Evolutionary conservation across 2,113 vertebrate genomes (phyloP).

Genomic region (Acrocephalus arundinaceus): DNA sequence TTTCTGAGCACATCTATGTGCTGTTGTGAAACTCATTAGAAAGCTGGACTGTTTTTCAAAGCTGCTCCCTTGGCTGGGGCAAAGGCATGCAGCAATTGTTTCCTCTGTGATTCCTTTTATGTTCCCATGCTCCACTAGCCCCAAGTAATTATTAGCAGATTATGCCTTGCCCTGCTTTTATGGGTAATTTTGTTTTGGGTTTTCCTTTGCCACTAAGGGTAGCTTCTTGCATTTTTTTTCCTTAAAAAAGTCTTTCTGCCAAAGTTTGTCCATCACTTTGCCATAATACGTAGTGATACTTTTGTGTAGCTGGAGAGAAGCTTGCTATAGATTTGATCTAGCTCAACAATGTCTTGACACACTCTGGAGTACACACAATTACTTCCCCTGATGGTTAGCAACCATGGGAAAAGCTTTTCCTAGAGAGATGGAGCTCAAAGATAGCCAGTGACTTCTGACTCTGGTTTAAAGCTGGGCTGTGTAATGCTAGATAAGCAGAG

Average conservation of each 20-base stretch:
- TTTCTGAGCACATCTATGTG: not conserved
- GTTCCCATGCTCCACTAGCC: not conserved
- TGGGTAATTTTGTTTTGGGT: not conserved
- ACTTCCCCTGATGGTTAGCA: conserved; percentile 50
- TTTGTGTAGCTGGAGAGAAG: not conserved
- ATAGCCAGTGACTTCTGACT: conserved; percentile 39
- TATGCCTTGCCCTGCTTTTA: not conserved
- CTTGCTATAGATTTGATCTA: not conserved
- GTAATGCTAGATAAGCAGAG: not conserved
- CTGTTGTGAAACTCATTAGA: conserved; percentile 33
- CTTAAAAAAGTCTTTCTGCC: not conserved
- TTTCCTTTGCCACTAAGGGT: not conserved
- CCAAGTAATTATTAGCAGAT: not conserved
- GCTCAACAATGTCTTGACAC: not conserved
- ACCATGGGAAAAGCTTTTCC: conserved; percentile 40
- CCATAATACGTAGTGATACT: not conserved
- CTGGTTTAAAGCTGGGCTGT: conserved; percentile 7
- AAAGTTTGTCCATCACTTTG: not conserved
- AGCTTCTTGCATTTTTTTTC: not conserved
- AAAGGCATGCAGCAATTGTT: not conserved
- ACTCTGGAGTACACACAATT: conserved; percentile 31
- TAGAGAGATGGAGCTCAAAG: conserved; percentile 41
- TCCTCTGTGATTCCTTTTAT: not conserved
- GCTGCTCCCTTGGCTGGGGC: not conserved
- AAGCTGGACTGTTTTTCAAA: not conserved